These are phyloP conservation scores for Gambusia affinis DNA, from an alignment of 2,113 vertebrate genomes.

Conservation along the genomic window DNA sequence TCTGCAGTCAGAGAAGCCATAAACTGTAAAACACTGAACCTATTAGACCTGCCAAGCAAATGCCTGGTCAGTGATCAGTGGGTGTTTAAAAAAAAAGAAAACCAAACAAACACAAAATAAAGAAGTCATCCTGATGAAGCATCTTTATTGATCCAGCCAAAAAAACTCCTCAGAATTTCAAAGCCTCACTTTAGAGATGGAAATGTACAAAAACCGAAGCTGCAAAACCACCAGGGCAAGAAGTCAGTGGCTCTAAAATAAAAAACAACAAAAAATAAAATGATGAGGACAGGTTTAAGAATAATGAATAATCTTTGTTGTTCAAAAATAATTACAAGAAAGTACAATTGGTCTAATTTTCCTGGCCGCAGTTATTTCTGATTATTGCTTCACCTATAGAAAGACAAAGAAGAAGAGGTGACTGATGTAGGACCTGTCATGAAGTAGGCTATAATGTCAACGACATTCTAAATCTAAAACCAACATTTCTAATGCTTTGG, in stretches of 20 bases:
- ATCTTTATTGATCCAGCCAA: background rate
- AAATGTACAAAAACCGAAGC: background rate
- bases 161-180: background rate
- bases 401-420: no score
- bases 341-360: no score
- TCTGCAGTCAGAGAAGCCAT: background rate
- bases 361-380: background rate
- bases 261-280: no score
- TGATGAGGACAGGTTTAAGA: background rate
- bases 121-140: no score
- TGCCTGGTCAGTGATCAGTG: background rate
- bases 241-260: no score
- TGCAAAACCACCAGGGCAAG: background rate
- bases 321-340: background rate
- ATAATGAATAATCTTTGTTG: background rate
- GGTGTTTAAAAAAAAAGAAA: conserved; percentile 2
- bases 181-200: background rate
- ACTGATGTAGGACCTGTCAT: background rate
- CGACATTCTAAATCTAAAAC: no score
- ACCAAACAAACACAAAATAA: no score
- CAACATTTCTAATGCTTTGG: no score
- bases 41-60: conserved; percentile 11
- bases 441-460: background rate
- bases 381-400: background rate
- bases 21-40: background rate